A percentile compares a stretch with the other conserved stretches of the same genome.
Conservation (phyloP, 2,797 vertebrate species). For the Ctenosaura bakeri region DNA sequence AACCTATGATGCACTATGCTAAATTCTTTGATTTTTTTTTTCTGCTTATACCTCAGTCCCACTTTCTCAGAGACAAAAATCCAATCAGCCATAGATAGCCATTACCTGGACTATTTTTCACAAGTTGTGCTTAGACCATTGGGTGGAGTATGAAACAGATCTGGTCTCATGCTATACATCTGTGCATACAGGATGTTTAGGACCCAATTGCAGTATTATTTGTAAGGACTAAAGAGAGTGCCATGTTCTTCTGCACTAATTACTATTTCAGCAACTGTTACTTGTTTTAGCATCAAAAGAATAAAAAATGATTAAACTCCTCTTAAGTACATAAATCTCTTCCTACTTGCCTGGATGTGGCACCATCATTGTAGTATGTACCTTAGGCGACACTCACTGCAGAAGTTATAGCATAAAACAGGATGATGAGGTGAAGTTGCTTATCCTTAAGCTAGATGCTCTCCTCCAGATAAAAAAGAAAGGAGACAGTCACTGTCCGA, state of each 20-base stretch:
- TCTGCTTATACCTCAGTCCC: not conserved
- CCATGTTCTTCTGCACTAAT: not conserved
- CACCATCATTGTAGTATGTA: not conserved
- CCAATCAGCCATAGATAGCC: not conserved
- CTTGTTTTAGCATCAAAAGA: not conserved
- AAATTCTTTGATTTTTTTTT: not conserved
- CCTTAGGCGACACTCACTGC: not conserved
- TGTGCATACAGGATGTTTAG: not conserved
- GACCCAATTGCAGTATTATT: not conserved
- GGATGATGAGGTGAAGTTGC: too few species aligned
- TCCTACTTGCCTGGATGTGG: not conserved
- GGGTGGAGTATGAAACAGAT: not conserved
- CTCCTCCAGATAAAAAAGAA: not conserved
- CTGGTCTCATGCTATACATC: not conserved
- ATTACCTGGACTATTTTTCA: not conserved
- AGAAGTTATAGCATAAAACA: not conserved
- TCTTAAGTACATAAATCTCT: too few species aligned
- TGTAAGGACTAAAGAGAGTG: not conserved
- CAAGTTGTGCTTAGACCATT: not conserved
- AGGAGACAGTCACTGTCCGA: conserved; percentile 8
- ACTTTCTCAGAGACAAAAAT: too few species aligned
- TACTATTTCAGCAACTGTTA: not conserved
- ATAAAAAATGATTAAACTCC: not conserved
- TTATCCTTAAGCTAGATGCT: not conserved
- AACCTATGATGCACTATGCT: not conserved